Percentiles rank a stretch among this genome's conserved stretches.
These are phyloP conservation scores for Sitobion miscanthi DNA, from an alignment of 1,140 invertebrate species.

Conservation along the genomic window DNA sequence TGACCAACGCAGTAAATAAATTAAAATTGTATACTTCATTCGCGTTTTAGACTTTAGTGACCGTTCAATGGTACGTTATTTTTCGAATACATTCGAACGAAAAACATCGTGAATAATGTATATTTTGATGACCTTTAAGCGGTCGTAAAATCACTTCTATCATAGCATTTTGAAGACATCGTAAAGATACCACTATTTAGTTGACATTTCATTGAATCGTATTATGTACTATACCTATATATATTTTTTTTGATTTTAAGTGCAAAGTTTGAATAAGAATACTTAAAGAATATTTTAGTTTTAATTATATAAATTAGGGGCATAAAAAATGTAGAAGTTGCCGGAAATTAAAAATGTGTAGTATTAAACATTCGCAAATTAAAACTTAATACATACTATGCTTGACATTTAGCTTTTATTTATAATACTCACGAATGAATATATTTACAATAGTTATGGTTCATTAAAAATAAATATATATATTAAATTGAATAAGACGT, in stretches of 20 bases:
- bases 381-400: not conserved
- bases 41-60: not conserved
- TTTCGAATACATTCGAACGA: not conserved
- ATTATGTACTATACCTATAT: not conserved
- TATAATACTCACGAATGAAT: too few species aligned
- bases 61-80: not conserved
- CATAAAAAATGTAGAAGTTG: not conserved
- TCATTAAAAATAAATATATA: too few species aligned
- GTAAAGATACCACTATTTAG: not conserved
- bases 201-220: constrained; percentile 15
- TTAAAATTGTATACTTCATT: not conserved
- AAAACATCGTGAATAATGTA: not conserved
- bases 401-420: not conserved
- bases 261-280: not conserved
- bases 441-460: too few species aligned
- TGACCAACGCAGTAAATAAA: not conserved
- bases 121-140: constrained; percentile 15
- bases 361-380: too few species aligned
- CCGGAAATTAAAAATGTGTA: not conserved
- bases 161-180: not conserved
- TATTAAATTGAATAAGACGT: too few species aligned
- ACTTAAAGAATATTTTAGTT: not conserved
- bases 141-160: constrained; percentile 16
- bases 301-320: not conserved
- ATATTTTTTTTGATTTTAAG: not conserved